Percentiles rank a stretch among this genome's conserved stretches.
Conservation (phyloP, 2,113 vertebrate species). For the Epinephelus moara region DNA sequence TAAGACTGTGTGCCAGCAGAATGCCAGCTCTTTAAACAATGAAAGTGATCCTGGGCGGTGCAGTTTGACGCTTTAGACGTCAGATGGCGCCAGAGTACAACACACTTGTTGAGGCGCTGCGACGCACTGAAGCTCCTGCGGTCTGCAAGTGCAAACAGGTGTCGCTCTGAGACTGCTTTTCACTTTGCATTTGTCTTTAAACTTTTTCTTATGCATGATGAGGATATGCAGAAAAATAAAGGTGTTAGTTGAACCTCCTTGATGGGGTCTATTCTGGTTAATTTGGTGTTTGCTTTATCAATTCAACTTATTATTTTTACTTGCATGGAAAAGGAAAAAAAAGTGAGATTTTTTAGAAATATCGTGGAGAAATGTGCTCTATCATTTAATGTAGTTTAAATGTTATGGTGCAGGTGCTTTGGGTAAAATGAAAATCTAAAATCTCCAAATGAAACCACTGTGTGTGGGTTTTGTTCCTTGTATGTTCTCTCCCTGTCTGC, state of each 20-base stretch:
- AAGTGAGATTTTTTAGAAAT: no score
- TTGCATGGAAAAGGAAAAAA: neutral
- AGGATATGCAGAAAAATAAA: neutral
- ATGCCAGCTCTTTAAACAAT: neutral
- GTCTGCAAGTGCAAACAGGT: slow-evolving; percentile 14
- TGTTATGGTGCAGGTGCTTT: no score
- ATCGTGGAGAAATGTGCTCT: neutral
- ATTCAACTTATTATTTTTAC: neutral
- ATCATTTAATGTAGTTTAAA: neutral
- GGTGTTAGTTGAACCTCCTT: no score
- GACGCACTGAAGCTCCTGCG: fast-evolving
- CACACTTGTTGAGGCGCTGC: neutral
- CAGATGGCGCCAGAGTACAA: slow-evolving; percentile 46
- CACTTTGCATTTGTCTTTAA: neutral
- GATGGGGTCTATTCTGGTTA: neutral
- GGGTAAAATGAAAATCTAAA: neutral
- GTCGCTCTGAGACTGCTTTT: slow-evolving; percentile 35
- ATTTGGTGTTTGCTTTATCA: neutral
- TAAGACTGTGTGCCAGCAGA: neutral
- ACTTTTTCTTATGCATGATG: neutral
- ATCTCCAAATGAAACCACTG: neutral
- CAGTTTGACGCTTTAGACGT: neutral
- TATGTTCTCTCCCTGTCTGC: neutral
- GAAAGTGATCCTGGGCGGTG: neutral
- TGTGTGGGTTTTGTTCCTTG: no score